Conservation (phyloP, 1,140 invertebrate genomes). For the Armadillidium nasatum region DNA sequence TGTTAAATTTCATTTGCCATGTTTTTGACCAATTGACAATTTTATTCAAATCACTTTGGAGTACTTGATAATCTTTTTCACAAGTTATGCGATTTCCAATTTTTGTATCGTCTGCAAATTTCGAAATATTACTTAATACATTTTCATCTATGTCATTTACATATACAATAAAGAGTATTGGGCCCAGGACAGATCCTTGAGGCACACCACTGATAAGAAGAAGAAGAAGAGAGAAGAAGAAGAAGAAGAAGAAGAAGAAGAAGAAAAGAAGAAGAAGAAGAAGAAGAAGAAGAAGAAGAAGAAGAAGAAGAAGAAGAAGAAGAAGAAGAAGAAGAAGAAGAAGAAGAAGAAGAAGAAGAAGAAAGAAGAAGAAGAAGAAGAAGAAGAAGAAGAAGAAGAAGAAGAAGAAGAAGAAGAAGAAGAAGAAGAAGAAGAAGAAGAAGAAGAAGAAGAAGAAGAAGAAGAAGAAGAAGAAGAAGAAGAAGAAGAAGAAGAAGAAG, state of each 20-base stretch:
- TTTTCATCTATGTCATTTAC: too few relatives aligned
- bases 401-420: not conserved
- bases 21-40: too few relatives aligned
- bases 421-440: not conserved
- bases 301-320: not conserved
- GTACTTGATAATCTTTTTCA: too few relatives aligned
- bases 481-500: not conserved
- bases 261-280: not conserved
- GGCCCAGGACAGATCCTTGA: too few relatives aligned
- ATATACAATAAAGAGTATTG: too few relatives aligned
- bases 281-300: not conserved
- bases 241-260: not conserved
- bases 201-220: conserved; percentile 19
- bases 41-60: too few relatives aligned
- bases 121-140: too few relatives aligned
- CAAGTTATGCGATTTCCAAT: too few relatives aligned
- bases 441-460: not conserved
- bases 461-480: not conserved
- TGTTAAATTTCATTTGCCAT: too few relatives aligned
- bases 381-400: conserved; percentile 1
- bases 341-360: not conserved
- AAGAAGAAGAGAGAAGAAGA: not conserved
- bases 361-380: not conserved
- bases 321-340: conserved; percentile 17
- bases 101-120: too few relatives aligned